A percentile compares a stretch with the other conserved stretches of the same genome.
phyloP scores from a whole-genome alignment of 2,797 vertebrate genomes.

The Micromesistius poutassou region DNA sequence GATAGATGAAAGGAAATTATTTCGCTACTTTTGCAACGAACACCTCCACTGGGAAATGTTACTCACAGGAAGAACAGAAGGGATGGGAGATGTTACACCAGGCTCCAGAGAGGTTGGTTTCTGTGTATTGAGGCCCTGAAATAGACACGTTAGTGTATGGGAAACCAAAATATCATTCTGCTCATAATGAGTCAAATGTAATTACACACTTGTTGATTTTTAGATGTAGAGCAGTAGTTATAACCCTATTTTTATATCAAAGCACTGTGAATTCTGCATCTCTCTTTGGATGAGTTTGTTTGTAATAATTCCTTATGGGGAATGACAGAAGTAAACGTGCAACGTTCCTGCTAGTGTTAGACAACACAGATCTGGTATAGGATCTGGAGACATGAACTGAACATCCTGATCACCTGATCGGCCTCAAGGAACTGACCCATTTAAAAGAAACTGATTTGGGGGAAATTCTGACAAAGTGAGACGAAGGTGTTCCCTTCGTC shows the following conservation, averaged over 20 bases:
- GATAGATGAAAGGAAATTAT: not conserved
- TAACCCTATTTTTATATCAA: not conserved
- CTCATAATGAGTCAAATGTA: slow-evolving; percentile 1
- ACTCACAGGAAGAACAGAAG: not conserved
- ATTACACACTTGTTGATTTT: slow-evolving; percentile 1
- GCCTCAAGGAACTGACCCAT: slow-evolving; percentile 45
- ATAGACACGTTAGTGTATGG: not conserved
- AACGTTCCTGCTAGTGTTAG: not conserved
- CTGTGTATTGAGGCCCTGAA: not conserved
- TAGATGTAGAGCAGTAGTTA: not conserved
- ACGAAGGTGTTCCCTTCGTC: slow-evolving; percentile 34
- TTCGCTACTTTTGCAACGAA: not conserved
- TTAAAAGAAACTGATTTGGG: slow-evolving; percentile 40
- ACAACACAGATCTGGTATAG: not conserved
- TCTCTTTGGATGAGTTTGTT: not conserved
- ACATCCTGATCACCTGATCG: not conserved
- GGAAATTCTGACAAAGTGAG: slow-evolving; percentile 65
- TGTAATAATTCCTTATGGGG: not conserved
- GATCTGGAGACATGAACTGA: not conserved
- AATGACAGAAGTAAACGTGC: not conserved
- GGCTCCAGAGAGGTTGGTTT: not conserved
- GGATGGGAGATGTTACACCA: not conserved
- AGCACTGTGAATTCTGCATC: not conserved
- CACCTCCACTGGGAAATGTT: not conserved
- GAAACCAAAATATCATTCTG: not conserved